Percentiles rank a stretch among this genome's conserved stretches.
phyloP scores from a whole-genome alignment of 2,888 invertebrate species.

The Epinotia bilunana region DNA sequence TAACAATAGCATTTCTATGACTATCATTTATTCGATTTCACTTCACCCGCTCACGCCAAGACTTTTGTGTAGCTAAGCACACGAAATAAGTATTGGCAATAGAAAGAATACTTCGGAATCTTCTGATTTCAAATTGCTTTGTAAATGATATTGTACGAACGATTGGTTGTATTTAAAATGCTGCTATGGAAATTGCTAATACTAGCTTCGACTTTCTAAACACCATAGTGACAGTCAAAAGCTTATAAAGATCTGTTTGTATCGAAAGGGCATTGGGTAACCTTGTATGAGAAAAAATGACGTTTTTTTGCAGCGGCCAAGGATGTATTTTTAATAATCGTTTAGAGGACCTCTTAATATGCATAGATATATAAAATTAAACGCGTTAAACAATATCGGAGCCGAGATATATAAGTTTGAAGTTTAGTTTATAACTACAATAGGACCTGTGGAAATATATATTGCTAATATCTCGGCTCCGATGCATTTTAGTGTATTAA shows the following conservation, averaged over 20 bases:
- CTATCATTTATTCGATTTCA: slow-evolving; percentile 8
- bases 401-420: too few species aligned
- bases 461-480: too few species aligned
- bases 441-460: too few species aligned
- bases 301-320: too few species aligned
- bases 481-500: too few species aligned
- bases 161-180: neutral
- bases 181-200: neutral
- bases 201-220: neutral
- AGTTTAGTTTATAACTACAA: too few species aligned
- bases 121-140: slow-evolving; percentile 1
- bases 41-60: neutral
- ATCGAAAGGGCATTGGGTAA: too few species aligned
- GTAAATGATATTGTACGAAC: neutral
- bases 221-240: neutral
- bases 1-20: neutral
- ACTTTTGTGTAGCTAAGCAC: neutral
- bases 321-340: too few species aligned
- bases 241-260: neutral
- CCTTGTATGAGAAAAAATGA: too few species aligned
- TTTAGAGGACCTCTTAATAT: too few species aligned
- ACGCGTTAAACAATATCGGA: too few species aligned
- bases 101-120: neutral
- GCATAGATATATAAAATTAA: too few species aligned
- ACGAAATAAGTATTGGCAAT: slow-evolving; percentile 12